phyloP scores from a whole-genome alignment of 1,140 invertebrate species.

The Stegodyphus mimosarum region DNA sequence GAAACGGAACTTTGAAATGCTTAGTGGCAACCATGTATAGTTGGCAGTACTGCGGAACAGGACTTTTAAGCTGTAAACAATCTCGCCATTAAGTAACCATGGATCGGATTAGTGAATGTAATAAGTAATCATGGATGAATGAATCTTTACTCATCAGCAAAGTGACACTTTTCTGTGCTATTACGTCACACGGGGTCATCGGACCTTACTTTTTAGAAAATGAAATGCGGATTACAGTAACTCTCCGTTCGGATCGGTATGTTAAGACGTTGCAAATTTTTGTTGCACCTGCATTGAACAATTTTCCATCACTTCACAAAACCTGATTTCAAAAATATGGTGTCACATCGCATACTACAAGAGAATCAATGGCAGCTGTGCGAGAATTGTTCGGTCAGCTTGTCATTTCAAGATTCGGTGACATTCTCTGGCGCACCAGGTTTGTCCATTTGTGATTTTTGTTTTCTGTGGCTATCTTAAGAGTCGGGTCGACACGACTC shows the following conservation, averaged over 20 bases:
- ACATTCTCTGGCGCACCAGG: neutral
- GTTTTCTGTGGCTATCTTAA: neutral
- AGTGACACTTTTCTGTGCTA: neutral
- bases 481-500: neutral
- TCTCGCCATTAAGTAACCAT: too few relatives aligned
- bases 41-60: too few relatives aligned
- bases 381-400: neutral
- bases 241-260: neutral
- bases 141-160: neutral
- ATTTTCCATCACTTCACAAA: neutral
- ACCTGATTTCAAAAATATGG: neutral
- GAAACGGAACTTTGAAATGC: too few relatives aligned
- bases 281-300: neutral
- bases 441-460: neutral
- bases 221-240: neutral
- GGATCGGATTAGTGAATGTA: too few relatives aligned
- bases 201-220: neutral
- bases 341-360: neutral
- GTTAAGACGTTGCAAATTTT: neutral
- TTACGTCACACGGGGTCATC: neutral
- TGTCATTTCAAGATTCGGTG: neutral
- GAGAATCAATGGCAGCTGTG: neutral
- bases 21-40: too few relatives aligned
- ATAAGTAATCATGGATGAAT: too few relatives aligned
- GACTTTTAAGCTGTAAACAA: too few relatives aligned